phyloP scores from a whole-genome alignment of 2,113 vertebrate genomes.

The Verasper variegatus region DNA sequence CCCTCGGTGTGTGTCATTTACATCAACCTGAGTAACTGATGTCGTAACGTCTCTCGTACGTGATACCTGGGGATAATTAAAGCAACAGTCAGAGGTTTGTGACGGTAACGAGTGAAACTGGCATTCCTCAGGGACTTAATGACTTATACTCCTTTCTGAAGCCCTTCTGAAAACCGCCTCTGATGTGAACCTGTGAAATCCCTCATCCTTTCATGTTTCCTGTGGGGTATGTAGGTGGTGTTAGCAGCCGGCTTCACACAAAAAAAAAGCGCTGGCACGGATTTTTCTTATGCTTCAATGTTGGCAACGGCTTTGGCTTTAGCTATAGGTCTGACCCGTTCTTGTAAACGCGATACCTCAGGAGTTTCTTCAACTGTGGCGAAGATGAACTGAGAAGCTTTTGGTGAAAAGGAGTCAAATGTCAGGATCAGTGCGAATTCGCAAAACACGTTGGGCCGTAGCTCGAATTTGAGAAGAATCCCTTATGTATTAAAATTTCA shows the following conservation, averaged over 20 bases:
- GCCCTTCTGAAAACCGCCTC: conserved; percentile 12
- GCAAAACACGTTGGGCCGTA: no score
- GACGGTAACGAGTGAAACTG: not conserved
- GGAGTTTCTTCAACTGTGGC: no score
- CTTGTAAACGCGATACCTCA: not conserved
- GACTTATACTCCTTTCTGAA: conserved; percentile 2
- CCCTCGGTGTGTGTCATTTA: conserved; percentile 4
- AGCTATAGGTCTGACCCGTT: not conserved
- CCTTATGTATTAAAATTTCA: no score
- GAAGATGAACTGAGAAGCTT: no score
- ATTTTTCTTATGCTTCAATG: not conserved
- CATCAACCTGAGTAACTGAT: not conserved
- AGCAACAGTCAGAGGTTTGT: conserved; percentile 5
- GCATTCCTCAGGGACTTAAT: not conserved
- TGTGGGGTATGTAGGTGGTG: not conserved
- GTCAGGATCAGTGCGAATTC: no score
- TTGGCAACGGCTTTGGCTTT: not conserved
- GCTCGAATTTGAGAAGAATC: no score
- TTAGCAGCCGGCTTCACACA: not conserved
- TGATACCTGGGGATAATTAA: conserved; percentile 8
- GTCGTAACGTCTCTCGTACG: not conserved
- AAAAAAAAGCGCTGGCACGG: not conserved
- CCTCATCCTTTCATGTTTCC: conserved; percentile 18
- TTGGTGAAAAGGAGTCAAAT: no score
- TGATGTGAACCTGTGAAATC: conserved; percentile 41